Evolutionary conservation across 2,888 invertebrate species (phyloP).

Genomic region (Thymelicus acteon): DNA sequence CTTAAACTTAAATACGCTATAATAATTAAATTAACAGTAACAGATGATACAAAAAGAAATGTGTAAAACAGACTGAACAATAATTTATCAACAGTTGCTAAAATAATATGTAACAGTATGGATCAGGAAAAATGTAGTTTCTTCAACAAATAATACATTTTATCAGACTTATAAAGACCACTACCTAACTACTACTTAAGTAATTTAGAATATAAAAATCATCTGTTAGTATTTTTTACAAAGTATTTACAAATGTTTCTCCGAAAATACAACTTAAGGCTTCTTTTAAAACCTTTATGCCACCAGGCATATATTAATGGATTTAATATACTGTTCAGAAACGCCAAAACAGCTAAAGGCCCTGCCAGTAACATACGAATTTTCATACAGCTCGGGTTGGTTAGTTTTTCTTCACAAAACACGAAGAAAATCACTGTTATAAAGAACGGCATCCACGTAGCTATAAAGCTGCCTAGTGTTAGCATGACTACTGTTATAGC

Average conservation of each 20-base stretch:
- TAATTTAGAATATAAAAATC: constrained; percentile 1
- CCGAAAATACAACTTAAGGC: constrained; percentile 64
- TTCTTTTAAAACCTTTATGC: constrained; percentile 87
- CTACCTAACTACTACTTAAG: not conserved
- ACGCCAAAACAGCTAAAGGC: constrained; percentile 85
- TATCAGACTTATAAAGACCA: not conserved
- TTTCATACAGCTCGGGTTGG: constrained; percentile 74
- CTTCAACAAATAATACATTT: no score
- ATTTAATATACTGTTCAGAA: constrained; percentile 86
- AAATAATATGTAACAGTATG: no score
- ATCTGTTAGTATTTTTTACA: constrained; percentile 26
- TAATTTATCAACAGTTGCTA: no score
- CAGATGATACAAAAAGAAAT: no score
- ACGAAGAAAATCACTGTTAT: constrained; percentile 83
- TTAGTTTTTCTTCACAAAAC: constrained; percentile 76
- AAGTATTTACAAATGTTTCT: constrained; percentile 45
- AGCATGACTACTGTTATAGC: constrained; percentile 86
- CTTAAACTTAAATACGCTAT: no score
- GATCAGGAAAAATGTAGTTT: no score
- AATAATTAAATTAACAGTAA: no score
- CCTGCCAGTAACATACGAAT: constrained; percentile 81
- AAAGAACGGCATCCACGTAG: constrained; percentile 87
- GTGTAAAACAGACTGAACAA: no score
- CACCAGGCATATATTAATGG: constrained; percentile 89
- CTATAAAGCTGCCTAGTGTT: constrained; percentile 85